These are phyloP conservation scores for Melanotaenia boesemani DNA, from an alignment of 2,797 vertebrate genomes.

Conservation along the genomic window DNA sequence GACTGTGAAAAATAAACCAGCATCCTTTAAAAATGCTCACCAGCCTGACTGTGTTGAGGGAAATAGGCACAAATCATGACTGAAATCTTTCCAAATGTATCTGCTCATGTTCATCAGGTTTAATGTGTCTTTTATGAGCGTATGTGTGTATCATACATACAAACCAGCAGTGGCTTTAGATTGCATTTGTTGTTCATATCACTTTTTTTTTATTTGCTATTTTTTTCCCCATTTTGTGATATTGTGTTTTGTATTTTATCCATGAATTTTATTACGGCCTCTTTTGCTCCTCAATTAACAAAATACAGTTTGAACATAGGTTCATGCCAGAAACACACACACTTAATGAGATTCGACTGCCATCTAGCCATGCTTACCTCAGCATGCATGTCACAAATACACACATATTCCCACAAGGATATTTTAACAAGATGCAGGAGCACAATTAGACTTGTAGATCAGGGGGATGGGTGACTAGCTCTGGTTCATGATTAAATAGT, in stretches of 20 bases:
- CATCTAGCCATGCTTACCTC: constrained; percentile 34
- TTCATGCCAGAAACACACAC: background rate
- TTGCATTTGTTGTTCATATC: background rate
- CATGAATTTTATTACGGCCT: background rate
- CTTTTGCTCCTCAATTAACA: background rate
- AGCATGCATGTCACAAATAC: constrained; percentile 31
- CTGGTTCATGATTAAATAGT: constrained; percentile 35
- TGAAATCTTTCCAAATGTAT: constrained; percentile 21
- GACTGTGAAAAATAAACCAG: constrained; percentile 2
- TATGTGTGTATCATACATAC: background rate
- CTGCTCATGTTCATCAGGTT: no score
- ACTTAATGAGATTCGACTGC: constrained; percentile 32
- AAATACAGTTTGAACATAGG: background rate
- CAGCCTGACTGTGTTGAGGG: background rate
- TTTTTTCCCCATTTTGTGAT: no score
- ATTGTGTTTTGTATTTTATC: background rate
- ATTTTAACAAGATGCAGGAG: constrained; percentile 42
- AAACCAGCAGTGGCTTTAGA: background rate
- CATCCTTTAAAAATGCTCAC: constrained; percentile 2
- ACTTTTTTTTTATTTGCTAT: no score
- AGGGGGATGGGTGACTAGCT: constrained; percentile 34
- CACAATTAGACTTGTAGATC: constrained; percentile 54
- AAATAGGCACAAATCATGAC: constrained; percentile 36
- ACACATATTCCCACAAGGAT: constrained; percentile 10
- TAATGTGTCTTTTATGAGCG: background rate